Evolutionary conservation across 2,113 vertebrate species (phyloP).

Genomic region (Chlorodrepanis virens): DNA sequence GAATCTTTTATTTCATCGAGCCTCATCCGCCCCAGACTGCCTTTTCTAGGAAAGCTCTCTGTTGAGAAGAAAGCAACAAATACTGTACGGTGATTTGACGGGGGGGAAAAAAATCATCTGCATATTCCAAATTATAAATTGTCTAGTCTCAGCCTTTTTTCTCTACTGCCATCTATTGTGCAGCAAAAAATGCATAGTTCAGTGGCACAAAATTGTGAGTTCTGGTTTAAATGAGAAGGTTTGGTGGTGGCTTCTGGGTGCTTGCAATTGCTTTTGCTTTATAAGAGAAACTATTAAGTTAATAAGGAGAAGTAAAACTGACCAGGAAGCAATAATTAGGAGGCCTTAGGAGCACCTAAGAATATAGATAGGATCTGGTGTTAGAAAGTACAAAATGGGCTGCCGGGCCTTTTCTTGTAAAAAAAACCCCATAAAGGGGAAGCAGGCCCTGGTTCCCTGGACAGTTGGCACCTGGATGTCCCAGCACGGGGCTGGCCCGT

Average conservation of each 20-base stretch:
- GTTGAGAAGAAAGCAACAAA: conserved; percentile 60
- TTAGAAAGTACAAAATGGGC: background rate
- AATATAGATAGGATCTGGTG: background rate
- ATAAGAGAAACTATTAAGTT: conserved; percentile 21
- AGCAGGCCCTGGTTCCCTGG: background rate
- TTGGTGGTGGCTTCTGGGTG: background rate
- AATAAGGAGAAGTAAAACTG: conserved; percentile 7
- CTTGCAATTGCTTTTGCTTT: background rate
- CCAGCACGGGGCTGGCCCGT: background rate
- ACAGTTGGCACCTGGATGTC: background rate
- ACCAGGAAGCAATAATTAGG: conserved; percentile 45
- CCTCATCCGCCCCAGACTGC: conserved; percentile 53
- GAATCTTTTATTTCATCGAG: conserved; percentile 60
- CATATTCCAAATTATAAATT: conserved; percentile 61
- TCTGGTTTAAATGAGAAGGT: background rate
- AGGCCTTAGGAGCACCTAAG: conserved; percentile 12
- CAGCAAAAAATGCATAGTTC: conserved; percentile 36
- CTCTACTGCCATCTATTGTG: conserved; percentile 73
- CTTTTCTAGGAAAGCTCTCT: conserved; percentile 61
- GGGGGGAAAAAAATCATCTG: background rate
- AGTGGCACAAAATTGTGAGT: background rate
- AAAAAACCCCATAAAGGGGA: background rate
- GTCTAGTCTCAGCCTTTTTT: conserved; percentile 58
- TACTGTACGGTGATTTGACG: conserved; percentile 19
- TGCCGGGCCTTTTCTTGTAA: background rate